These are phyloP conservation scores for Zapornia atra DNA, from an alignment of 2,113 vertebrate genomes.

Conservation along the genomic window DNA sequence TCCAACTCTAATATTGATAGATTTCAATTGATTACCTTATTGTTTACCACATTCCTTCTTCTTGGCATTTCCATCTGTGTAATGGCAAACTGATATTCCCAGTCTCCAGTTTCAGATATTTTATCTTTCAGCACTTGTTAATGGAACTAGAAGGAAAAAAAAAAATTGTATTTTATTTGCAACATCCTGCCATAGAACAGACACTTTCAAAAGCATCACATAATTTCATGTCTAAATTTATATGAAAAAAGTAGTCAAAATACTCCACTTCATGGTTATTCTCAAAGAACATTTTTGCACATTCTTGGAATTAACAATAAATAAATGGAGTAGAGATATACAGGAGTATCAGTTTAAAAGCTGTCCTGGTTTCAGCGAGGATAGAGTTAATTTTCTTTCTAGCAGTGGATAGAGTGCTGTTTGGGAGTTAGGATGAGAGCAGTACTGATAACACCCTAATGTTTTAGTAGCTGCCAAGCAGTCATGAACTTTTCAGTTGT, in stretches of 20 bases:
- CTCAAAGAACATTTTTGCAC: neutral
- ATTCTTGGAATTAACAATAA: neutral
- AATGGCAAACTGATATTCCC: conserved; percentile 23
- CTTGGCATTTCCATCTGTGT: neutral
- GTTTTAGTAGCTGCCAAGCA: no score
- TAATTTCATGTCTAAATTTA: neutral
- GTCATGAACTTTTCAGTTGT: no score
- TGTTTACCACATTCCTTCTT: neutral
- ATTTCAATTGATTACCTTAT: neutral
- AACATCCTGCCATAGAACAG: neutral
- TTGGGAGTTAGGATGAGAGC: no score
- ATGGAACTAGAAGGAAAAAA: neutral
- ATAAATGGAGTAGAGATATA: neutral
- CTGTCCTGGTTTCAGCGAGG: no score
- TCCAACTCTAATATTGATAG: neutral
- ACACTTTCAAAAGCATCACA: neutral
- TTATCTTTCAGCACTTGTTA: neutral
- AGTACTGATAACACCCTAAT: no score
- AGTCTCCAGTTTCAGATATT: neutral
- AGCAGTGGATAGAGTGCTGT: no score
- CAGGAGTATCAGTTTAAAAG: neutral
- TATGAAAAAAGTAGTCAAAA: neutral
- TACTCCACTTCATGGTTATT: neutral
- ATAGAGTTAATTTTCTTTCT: no score
- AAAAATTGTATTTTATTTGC: neutral